Evolutionary conservation across 2,888 invertebrate genomes (phyloP), one percentile per base, ranked within the genome.

Genomic region (Pelosia muscerda): DNA sequence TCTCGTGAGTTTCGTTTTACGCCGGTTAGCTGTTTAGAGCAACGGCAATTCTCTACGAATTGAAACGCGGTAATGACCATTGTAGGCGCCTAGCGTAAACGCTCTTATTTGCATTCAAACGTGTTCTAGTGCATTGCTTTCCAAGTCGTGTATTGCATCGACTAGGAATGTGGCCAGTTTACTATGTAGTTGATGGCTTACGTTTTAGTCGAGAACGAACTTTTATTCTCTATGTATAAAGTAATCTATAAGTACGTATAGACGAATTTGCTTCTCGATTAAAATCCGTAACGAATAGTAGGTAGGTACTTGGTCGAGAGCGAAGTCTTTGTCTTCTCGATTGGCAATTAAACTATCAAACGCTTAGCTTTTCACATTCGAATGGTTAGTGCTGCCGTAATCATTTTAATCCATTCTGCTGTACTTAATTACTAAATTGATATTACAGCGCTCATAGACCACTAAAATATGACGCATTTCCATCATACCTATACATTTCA

Each of bases 11-110:
- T 88, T 90, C 87, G 87, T 91, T 92, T 90, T 89, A 88, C 87
- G 87, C 86, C 85, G 86, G 90, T 91, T 89, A 89, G 85, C 88
- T 89, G 91, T 89, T 90, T 90, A 90, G 87, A 87, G 83, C 87
- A 84, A 85, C 84, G 78, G 85, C 88, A 86, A 85, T 89, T 86
- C 87, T 81, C 72, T 75, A 84, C 87, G 90, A 88, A 91, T 90
- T 90, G 91, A 91, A 93, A 90, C 90, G 88, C 85, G 87, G 90
- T 92, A 93, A 92, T 92, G 89, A 87, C 90, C 88, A 90, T 90
- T 90, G 90, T 91, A 87, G 86, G 88, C 84, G 86, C 86, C 87
- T 86, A 79, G 88, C 85, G 86, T 89, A 90, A 92, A 91, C 87
- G 91, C 84, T 88, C 88, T 87, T 92, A 92, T 93, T 92, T 92